Evolutionary conservation across 2,113 vertebrate genomes (phyloP).

Genomic region (Archocentrus centrarchus): DNA sequence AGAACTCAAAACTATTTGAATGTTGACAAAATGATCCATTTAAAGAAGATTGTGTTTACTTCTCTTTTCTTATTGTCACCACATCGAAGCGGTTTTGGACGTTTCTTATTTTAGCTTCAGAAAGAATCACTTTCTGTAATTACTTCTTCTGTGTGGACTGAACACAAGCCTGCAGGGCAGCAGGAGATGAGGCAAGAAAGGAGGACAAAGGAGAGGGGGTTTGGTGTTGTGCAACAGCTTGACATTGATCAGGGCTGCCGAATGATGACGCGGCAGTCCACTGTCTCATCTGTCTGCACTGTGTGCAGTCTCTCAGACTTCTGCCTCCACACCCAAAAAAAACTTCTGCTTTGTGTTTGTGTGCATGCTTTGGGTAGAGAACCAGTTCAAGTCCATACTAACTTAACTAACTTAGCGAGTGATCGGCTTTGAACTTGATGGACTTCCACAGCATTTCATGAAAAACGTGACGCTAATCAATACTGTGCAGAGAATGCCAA

Average conservation of each 20-base stretch:
- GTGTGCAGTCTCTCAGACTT: slow-evolving; percentile 24
- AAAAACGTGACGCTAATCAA: not conserved
- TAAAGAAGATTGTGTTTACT: not conserved
- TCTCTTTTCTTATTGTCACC: not conserved
- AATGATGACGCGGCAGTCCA: slow-evolving; percentile 57
- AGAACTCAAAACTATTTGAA: not conserved
- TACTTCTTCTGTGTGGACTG: not conserved
- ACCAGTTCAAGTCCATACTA: not conserved
- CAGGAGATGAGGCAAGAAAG: slow-evolving; percentile 26
- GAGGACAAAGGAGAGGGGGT: slow-evolving; percentile 50
- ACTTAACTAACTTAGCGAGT: not conserved
- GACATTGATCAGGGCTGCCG: slow-evolving; percentile 68
- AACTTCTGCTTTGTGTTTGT: not conserved
- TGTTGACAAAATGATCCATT: not conserved
- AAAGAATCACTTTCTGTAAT: not conserved
- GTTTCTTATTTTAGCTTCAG: not conserved
- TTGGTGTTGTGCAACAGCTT: slow-evolving; percentile 64
- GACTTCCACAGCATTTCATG: too few relatives aligned
- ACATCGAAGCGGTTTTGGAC: not conserved
- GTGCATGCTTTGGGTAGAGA: not conserved
- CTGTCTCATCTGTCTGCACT: slow-evolving; percentile 61
- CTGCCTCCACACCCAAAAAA: not conserved
- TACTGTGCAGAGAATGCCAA: not conserved
- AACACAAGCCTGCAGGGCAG: not conserved
- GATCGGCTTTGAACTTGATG: too few relatives aligned